Evolutionary conservation across 2,113 vertebrate species (phyloP).

Genomic region (Aldabrachelys gigantea): DNA sequence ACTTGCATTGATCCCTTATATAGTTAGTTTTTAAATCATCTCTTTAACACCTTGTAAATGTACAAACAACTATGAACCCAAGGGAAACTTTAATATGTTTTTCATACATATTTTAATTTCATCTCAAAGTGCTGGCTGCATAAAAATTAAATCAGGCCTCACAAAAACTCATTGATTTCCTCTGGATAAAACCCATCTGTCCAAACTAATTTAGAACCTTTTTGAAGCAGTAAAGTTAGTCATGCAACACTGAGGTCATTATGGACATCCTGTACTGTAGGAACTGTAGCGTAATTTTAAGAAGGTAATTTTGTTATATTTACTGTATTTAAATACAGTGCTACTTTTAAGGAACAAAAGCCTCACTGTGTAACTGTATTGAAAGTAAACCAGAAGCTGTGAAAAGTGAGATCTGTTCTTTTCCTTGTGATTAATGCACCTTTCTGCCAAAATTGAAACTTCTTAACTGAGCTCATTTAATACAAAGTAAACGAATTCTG

Average conservation of each 20-base stretch:
- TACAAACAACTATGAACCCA: slow-evolving; percentile 84
- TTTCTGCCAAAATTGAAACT: slow-evolving; percentile 88
- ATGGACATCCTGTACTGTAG: slow-evolving; percentile 80
- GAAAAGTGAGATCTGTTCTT: slow-evolving; percentile 88
- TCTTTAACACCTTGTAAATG: slow-evolving; percentile 86
- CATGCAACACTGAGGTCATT: slow-evolving; percentile 87
- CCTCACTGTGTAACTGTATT: slow-evolving; percentile 83
- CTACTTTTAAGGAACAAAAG: slow-evolving; percentile 86
- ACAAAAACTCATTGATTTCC: slow-evolving; percentile 92
- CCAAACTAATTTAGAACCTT: slow-evolving; percentile 86
- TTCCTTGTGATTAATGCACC: slow-evolving; percentile 88
- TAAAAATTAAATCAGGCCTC: slow-evolving; percentile 88
- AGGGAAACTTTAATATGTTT: slow-evolving; percentile 91
- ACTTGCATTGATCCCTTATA: slow-evolving; percentile 82
- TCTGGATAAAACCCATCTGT: slow-evolving; percentile 90
- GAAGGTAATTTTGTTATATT: slow-evolving; percentile 88
- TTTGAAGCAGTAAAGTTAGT: slow-evolving; percentile 82
- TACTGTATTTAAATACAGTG: slow-evolving; percentile 89
- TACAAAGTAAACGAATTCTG: slow-evolving; percentile 89
- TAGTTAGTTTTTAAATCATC: slow-evolving; percentile 85
- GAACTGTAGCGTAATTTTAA: slow-evolving; percentile 84
- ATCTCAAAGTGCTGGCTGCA: slow-evolving; percentile 85
- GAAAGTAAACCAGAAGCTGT: slow-evolving; percentile 86
- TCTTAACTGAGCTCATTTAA: slow-evolving; percentile 86
- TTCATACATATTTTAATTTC: slow-evolving; percentile 95